Evolutionary conservation across 2,113 vertebrate genomes (phyloP).

Genomic region (Ploceus nigricollis): DNA sequence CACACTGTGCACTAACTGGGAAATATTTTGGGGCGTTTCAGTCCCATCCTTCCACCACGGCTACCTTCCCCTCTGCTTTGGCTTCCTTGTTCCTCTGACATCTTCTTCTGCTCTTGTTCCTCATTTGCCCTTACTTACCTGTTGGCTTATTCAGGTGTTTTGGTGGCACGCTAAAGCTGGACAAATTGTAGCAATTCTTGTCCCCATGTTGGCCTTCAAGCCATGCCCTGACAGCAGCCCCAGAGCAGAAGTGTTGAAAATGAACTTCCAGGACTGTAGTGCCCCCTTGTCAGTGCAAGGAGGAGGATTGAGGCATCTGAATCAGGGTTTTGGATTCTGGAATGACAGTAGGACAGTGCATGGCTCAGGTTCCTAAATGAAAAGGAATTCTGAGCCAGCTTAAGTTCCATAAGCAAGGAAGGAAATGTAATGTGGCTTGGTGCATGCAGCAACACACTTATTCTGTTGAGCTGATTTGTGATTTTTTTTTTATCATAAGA

Average conservation of each 20-base stretch:
- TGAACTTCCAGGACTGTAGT: not conserved
- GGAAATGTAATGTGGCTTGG: not conserved
- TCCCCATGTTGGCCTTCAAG: not conserved
- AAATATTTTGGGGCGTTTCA: not conserved
- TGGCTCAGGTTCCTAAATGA: not conserved
- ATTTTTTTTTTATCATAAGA: not conserved
- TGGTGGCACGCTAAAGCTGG: not conserved
- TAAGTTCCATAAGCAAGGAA: accelerated
- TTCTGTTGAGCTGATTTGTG: not conserved
- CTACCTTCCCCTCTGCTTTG: not conserved
- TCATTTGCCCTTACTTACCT: not conserved
- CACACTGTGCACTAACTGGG: no score
- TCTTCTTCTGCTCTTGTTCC: not conserved
- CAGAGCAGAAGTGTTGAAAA: not conserved
- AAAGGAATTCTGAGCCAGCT: not conserved
- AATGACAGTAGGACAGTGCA: not conserved
- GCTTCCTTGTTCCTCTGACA: not conserved
- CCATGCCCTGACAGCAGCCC: not conserved
- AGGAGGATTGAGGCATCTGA: not conserved
- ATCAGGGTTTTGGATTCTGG: not conserved
- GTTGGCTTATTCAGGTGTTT: not conserved
- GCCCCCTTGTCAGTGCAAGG: not conserved
- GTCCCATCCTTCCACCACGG: not conserved
- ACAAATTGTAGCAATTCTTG: not conserved
- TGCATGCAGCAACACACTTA: accelerated